These are phyloP conservation scores for Heliconius ethilla DNA, from an alignment of 2,888 invertebrate species.

Conservation along the genomic window DNA sequence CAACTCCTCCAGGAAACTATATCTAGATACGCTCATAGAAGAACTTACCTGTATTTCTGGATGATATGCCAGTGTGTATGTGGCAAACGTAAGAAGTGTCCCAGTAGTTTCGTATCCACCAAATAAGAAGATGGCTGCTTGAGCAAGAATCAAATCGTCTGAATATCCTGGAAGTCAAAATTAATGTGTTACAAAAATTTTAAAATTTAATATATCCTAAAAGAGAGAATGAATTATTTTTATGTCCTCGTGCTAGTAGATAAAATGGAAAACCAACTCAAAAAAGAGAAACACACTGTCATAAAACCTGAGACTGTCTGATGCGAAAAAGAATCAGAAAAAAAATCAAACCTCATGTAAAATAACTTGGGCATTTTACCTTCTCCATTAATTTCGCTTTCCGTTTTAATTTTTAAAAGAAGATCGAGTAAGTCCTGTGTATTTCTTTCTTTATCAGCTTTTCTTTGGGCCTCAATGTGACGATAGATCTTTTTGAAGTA, in stretches of 20 bases:
- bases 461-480: constrained; percentile 52
- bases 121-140: constrained; percentile 62
- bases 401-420: constrained; percentile 58
- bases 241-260: no score
- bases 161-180: constrained; percentile 39
- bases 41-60: constrained; percentile 56
- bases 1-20: neutral
- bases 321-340: neutral
- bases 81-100: constrained; percentile 46
- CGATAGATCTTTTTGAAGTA: constrained; percentile 56
- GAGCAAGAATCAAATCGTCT: constrained; percentile 54
- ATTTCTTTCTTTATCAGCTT: constrained; percentile 47
- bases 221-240: no score
- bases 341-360: neutral
- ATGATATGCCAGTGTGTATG: constrained; percentile 57
- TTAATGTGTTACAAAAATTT: neutral
- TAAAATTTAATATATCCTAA: no score
- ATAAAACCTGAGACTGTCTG: neutral
- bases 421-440: constrained; percentile 59
- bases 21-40: neutral
- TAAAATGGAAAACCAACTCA: no score
- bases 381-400: constrained; percentile 43
- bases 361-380: neutral
- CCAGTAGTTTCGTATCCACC: constrained; percentile 65
- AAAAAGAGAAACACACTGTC: neutral